Conservation (phyloP, 1,140 invertebrate genomes). For the Drosophila sechellia region DNA sequence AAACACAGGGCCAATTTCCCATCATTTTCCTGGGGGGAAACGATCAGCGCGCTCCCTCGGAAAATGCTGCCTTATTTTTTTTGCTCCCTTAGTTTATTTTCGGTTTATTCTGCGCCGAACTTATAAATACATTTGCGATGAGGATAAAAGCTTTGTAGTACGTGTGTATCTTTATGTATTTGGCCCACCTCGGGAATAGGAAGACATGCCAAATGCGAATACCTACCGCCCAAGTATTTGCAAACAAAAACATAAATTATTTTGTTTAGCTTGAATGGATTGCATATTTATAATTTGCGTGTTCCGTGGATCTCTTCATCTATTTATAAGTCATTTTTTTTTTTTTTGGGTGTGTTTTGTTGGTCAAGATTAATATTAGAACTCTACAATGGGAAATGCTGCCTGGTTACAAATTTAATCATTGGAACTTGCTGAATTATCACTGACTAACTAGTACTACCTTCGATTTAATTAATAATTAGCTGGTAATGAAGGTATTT, state of each 20-base stretch:
- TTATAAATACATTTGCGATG: slow-evolving; percentile 68
- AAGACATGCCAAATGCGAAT: slow-evolving; percentile 65
- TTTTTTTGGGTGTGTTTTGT: slow-evolving; percentile 36
- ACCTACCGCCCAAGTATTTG: slow-evolving; percentile 71
- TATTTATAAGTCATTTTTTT: slow-evolving; percentile 22
- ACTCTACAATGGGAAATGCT: slow-evolving; percentile 1
- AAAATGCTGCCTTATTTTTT: slow-evolving; percentile 17
- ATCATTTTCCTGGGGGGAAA: not conserved
- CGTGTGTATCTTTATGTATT: slow-evolving; percentile 5
- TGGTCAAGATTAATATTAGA: slow-evolving; percentile 53
- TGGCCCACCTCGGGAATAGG: slow-evolving; percentile 40
- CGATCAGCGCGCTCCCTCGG: slow-evolving; percentile 11
- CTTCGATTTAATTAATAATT: no score
- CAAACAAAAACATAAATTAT: slow-evolving; percentile 81
- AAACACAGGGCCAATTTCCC: slow-evolving; percentile 22
- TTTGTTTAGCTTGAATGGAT: slow-evolving; percentile 48
- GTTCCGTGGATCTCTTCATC: slow-evolving; percentile 6
- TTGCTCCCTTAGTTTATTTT: slow-evolving; percentile 65
- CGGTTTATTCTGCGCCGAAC: slow-evolving; percentile 32
- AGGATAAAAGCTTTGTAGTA: slow-evolving; percentile 31
- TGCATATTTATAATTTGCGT: slow-evolving; percentile 57
- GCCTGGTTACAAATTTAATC: no score
- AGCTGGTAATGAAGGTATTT: no score
- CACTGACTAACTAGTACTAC: no score
- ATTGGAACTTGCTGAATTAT: not conserved